Evolutionary conservation across 1,140 invertebrate species (phyloP), one percentile per base, ranked within the genome.

Genomic region (Hyles vespertilio): DNA sequence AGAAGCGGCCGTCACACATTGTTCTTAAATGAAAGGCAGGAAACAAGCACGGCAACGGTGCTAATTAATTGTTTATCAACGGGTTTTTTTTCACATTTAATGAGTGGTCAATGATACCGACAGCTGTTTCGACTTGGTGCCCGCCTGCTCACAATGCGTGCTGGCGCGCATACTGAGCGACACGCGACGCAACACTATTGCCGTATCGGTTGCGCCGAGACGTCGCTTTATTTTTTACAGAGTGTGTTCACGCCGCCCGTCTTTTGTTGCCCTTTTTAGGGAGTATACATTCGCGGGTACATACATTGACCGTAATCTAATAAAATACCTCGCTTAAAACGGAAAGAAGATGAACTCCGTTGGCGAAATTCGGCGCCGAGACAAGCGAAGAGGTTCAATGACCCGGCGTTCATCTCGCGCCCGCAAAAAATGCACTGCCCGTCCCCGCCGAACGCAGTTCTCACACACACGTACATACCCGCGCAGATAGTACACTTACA

Each of bases 341-440:
- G 61, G 62, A 55, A 68, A 62, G 62, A 81, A 74, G 81, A 81
- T 78, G 75, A 79, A 81, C 76, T 79, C 61, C 71, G 81, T 70
- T 82, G 74, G 79, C 70, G 68, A 81, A 73, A 78, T 86, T 84
- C 70, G 75, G 77, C 74, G 74, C 80, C 83, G 80, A 83, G 84
- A 81, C 81, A 72, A 72, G 74, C 74, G 63, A 69, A 74, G 58
- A 63, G 73, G 84, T 80, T 87, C 84, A 77, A 77, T 67, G 77
- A 82, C 80, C 80, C 65, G 65, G 65, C 77, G 80, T 80, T 84
- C 79, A 81, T 89, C 81, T 86, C 73, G 56, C 69, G 74, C 66
- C 73, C 76, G 81, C 84, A 89, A 89, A 89, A 89, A 89, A 89
- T 87, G 84, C 81, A 87, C 71, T 81, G 64, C 74, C 74, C 84